Percentiles rank a stretch among this genome's conserved stretches.
phyloP scores from a whole-genome alignment of 2,113 vertebrate species.

The Malaclemys terrapin region DNA sequence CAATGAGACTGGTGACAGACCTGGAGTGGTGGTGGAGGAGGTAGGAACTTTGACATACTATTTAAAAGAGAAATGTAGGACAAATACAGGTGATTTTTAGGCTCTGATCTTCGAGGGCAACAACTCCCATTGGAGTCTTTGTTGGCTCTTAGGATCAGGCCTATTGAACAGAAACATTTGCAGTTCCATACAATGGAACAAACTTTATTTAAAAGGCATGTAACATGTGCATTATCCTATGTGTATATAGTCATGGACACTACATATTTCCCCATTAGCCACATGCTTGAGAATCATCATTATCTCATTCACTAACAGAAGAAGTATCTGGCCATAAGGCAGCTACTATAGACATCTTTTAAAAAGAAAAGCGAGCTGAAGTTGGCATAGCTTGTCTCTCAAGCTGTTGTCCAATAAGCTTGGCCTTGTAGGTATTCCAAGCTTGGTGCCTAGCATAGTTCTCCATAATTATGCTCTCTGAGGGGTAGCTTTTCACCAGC shows the following conservation, averaged over 20 bases:
- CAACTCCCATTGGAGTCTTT: not conserved
- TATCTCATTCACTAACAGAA: not conserved
- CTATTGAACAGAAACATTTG: not conserved
- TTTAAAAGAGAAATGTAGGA: not conserved
- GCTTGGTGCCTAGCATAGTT: not conserved
- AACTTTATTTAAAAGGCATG: not conserved
- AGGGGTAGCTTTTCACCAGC: not conserved
- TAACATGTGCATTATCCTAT: rapidly evolving
- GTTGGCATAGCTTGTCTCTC: not conserved
- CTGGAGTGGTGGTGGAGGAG: not conserved
- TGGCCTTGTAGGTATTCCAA: slow-evolving; percentile 37
- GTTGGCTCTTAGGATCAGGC: not conserved
- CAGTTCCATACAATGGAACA: not conserved
- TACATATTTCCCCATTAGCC: not conserved
- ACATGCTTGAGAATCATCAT: not conserved
- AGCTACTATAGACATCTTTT: not conserved
- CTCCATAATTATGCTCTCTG: not conserved
- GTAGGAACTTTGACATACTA: not conserved
- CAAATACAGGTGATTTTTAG: not conserved
- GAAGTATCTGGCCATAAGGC: not conserved
- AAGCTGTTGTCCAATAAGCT: not conserved
- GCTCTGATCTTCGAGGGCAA: not conserved
- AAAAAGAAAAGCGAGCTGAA: not conserved
- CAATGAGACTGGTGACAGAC: not conserved
- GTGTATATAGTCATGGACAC: not conserved